Evolutionary conservation across 2,797 vertebrate genomes (phyloP).

Genomic region (Rhynchotus rufescens): DNA sequence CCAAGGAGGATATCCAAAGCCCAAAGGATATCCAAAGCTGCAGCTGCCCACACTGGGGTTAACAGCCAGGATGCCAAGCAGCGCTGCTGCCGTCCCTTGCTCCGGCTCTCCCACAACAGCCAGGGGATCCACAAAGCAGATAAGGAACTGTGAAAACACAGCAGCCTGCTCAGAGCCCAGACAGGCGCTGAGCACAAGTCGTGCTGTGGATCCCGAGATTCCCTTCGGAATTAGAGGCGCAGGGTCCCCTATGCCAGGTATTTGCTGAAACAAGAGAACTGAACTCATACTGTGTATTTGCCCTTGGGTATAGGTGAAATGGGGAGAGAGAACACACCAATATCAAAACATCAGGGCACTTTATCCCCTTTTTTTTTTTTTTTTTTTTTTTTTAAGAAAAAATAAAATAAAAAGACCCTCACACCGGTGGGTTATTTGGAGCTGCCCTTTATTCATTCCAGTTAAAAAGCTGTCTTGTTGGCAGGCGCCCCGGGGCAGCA

Average conservation of each 20-base stretch:
- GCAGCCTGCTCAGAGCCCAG: slow-evolving; percentile 14
- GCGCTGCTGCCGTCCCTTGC: slow-evolving; percentile 42
- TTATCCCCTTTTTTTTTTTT: neutral
- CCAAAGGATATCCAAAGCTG: neutral
- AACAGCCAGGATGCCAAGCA: slow-evolving; percentile 48
- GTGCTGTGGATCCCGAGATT: neutral
- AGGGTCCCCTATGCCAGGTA: neutral
- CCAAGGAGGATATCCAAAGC: slow-evolving; percentile 17
- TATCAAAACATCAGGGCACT: neutral
- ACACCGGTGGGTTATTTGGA: neutral
- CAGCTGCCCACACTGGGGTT: slow-evolving; percentile 56
- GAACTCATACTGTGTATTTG: neutral
- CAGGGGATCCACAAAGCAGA: neutral
- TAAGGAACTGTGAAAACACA: neutral
- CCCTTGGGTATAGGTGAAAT: neutral
- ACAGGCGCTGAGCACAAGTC: neutral
- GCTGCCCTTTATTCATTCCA: neutral
- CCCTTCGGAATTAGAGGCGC: neutral
- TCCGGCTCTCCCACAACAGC: slow-evolving; percentile 22
- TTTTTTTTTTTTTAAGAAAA: neutral
- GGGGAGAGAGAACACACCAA: neutral
- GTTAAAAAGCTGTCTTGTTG: neutral
- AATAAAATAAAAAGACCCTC: neutral
- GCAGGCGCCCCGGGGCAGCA: neutral
- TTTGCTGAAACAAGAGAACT: neutral